Conservation (phyloP, 2,797 vertebrate genomes). For the Cryptoblepharus egeriae region DNA sequence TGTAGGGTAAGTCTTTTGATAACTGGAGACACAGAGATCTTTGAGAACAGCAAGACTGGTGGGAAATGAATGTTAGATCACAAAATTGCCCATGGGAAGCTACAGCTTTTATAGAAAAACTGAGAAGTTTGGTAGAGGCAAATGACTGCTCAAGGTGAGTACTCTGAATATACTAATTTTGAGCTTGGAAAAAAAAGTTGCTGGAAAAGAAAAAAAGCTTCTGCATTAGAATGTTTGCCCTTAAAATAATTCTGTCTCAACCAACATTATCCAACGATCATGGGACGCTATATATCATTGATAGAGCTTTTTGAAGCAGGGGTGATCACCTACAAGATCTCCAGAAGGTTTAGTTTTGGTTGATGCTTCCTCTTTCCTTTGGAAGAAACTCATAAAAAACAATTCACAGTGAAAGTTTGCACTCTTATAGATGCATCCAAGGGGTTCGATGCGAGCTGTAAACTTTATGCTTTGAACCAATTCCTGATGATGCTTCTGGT, state of each 20-base stretch:
- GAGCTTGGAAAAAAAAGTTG: background rate
- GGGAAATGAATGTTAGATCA: background rate
- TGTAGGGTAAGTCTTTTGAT: background rate
- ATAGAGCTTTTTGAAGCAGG: background rate
- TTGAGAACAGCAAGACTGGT: background rate
- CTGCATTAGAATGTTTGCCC: background rate
- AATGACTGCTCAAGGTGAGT: background rate
- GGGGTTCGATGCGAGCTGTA: too few relatives aligned
- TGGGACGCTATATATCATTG: background rate
- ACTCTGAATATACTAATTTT: background rate
- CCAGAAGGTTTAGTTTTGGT: background rate
- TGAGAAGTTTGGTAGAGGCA: background rate
- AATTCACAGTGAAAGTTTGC: too few relatives aligned
- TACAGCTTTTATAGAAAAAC: background rate
- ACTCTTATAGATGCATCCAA: too few relatives aligned
- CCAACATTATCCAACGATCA: background rate
- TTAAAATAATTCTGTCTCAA: background rate
- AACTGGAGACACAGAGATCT: background rate
- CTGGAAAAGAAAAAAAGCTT: too few relatives aligned
- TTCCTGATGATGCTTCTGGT: background rate
- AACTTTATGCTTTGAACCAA: background rate
- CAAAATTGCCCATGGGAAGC: background rate
- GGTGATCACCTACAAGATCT: background rate
- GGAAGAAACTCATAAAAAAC: too few relatives aligned
- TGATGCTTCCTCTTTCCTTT: background rate